These are phyloP conservation scores for Carduelis carduelis DNA, from an alignment of 2,797 vertebrate species.

Conservation along the genomic window DNA sequence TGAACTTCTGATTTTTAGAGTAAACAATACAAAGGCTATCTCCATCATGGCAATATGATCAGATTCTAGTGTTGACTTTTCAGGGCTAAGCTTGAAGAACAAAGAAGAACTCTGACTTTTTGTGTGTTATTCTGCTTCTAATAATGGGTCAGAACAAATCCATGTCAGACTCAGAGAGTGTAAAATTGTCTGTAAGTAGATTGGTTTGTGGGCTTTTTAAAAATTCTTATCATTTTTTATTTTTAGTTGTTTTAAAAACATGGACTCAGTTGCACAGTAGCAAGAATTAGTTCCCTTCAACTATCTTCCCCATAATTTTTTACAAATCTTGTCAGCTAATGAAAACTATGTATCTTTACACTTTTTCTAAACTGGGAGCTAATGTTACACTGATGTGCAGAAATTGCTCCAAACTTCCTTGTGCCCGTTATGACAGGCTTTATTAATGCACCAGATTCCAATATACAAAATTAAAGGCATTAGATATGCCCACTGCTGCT, in stretches of 20 bases:
- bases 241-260: neutral
- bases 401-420: neutral
- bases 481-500: neutral
- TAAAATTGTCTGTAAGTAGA: neutral
- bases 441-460: neutral
- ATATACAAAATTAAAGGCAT: constrained; percentile 11
- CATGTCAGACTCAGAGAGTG: neutral
- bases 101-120: neutral
- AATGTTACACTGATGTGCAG: neutral
- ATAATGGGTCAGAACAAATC: neutral
- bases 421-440: neutral
- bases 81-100: neutral
- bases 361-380: neutral
- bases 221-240: neutral
- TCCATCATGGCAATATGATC: neutral
- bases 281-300: neutral
- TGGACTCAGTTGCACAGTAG: neutral
- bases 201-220: neutral
- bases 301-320: neutral
- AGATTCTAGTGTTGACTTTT: neutral
- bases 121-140: neutral
- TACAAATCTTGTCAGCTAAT: neutral
- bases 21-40: neutral
- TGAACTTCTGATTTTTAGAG: neutral
- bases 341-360: neutral